These are phyloP conservation scores for Maylandia zebra DNA, from an alignment of 2,113 vertebrate genomes.

Conservation along the genomic window DNA sequence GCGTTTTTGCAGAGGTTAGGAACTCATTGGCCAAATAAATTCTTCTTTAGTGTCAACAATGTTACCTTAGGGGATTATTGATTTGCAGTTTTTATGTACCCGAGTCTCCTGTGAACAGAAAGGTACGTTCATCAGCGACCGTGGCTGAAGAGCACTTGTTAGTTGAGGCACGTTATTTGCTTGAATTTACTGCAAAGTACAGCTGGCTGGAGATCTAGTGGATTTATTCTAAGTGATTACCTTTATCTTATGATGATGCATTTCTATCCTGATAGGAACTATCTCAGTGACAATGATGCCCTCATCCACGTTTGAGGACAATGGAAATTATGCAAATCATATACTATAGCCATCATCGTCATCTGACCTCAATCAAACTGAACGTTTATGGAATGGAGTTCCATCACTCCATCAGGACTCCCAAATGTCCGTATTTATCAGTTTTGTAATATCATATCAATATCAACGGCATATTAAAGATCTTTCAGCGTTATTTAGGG, in stretches of 20 bases:
- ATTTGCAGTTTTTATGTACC: constrained; percentile 10
- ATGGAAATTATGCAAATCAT: background rate
- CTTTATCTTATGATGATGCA: background rate
- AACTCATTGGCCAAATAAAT: background rate
- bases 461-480: background rate
- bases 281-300: background rate
- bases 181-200: background rate
- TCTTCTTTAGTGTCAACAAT: background rate
- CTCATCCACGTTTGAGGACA: background rate
- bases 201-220: background rate
- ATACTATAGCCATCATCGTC: background rate
- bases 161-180: background rate
- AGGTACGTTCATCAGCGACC: background rate
- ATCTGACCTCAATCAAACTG: background rate
- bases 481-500: background rate
- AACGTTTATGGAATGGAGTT: background rate
- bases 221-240: background rate
- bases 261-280: background rate
- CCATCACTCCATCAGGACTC: background rate
- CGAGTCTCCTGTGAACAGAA: background rate
- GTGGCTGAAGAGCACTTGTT: background rate
- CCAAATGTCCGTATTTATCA: background rate
- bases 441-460: background rate
- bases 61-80: constrained; percentile 7
- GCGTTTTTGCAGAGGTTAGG: background rate